Base-by-base conservation (phyloP, 2,797 vertebrate genomes). In the Microchirus variegatus region DNA sequence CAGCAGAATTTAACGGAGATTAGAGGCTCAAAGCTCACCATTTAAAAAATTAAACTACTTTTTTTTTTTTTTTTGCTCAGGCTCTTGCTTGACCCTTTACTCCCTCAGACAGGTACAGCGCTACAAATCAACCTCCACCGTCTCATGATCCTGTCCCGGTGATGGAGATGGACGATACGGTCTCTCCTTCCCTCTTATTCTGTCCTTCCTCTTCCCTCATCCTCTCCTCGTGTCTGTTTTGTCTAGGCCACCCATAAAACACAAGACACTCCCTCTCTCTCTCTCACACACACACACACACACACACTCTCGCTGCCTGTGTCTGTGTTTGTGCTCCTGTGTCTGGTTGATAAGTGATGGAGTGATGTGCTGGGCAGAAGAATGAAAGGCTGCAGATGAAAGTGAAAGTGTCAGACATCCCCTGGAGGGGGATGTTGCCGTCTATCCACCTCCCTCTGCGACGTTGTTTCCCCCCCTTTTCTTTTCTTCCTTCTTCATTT, bases 301-400 rank as follows among this genome's bases (percentile, higher is more conserved):
- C 19, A 13, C 36, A 19, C 52, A 42, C 22, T 48, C 31, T 26
- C n/a, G n/a, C 3, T 4, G 67, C 51, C 50, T 47, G 71, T 57
- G 71, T 57, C 15, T 45, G 43, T 8, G 8, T 68, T 52, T 0
- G 3, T 9, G 26, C 36, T 64, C 40, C 3, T n/a, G 14, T n/a
- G 11, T 80, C 74, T 70, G 13, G 55, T 41, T 87, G 81, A 82
- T 80, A 84, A 84, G 77, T 75, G 74, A 83, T 16, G 19, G 74
- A 75, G 63, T 36, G 44, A 61, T 59, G 69, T 77, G 73, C 61
- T 71, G 64, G 76, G 65, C 41, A 42, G 59, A 70, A 52, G 51
- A 75, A 65, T 59, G 67, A 79, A 76, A 69, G 53, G 70, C 69
- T 68, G 58, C 59, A 35, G 63, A 82, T 64, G 63, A 73, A 81